phyloP scores from a whole-genome alignment of 1,140 invertebrate species.

The Aphaenogaster rudis region DNA sequence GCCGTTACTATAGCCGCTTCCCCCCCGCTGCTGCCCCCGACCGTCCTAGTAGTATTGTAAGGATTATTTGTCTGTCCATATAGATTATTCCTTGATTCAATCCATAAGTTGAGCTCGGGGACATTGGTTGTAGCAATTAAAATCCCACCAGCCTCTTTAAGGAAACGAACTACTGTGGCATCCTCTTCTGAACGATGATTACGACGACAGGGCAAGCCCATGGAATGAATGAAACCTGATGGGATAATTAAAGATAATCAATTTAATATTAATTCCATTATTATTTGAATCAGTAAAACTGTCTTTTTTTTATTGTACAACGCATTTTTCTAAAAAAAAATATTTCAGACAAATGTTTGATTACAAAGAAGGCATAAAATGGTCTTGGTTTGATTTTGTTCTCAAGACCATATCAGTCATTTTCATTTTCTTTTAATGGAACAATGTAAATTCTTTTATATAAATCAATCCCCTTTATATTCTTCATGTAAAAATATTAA shows the following conservation, averaged over 20 bases:
- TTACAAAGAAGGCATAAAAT: too few species aligned
- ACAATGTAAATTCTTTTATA: too few species aligned
- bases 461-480: too few species aligned
- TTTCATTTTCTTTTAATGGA: too few species aligned
- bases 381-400: too few species aligned
- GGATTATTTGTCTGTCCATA: conserved; percentile 98
- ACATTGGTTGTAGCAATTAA: conserved; percentile 97
- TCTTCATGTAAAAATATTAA: too few species aligned
- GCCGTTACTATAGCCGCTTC: conserved; percentile 92
- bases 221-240: conserved; percentile 89
- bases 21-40: conserved; percentile 95
- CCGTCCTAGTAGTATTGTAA: conserved; percentile 93
- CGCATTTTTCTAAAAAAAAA: not conserved
- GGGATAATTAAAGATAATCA: conserved; percentile 83
- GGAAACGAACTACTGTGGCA: conserved; percentile 91
- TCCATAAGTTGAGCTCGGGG: conserved; percentile 95
- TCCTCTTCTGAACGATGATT: conserved; percentile 89
- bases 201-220: conserved; percentile 89
- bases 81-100: conserved; percentile 96
- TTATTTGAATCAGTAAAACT: not conserved
- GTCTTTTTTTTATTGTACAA: conserved; percentile 3
- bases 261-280: conserved; percentile 84
- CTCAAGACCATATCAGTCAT: too few species aligned
- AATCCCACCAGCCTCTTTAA: conserved; percentile 95
- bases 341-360: not conserved